These are phyloP conservation scores for Champsocephalus gunnari DNA, from an alignment of 2,797 vertebrate species.

Conservation along the genomic window DNA sequence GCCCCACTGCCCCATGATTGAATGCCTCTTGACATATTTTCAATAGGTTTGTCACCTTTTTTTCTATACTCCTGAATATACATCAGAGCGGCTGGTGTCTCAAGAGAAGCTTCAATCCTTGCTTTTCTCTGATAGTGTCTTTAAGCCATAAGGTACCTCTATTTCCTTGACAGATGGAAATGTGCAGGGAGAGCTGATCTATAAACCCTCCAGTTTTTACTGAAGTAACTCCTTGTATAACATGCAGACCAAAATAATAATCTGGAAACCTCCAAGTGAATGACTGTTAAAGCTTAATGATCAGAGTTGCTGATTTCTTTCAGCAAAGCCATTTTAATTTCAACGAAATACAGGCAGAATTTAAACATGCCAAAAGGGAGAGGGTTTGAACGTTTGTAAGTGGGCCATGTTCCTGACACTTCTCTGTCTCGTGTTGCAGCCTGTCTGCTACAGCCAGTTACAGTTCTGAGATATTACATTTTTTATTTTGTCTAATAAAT, in stretches of 20 bases:
- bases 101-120: slow-evolving; percentile 58
- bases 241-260: slow-evolving; percentile 16
- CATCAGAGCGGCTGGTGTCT: slow-evolving; percentile 72
- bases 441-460: slow-evolving; percentile 18
- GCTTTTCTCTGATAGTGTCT: slow-evolving; percentile 54
- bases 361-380: slow-evolving; percentile 37
- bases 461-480: slow-evolving; percentile 7
- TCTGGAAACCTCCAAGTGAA: slow-evolving; percentile 28
- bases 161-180: slow-evolving; percentile 57
- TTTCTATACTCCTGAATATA: slow-evolving; percentile 81
- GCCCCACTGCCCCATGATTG: slow-evolving; percentile 71
- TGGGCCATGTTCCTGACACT: slow-evolving; percentile 25
- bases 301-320: slow-evolving; percentile 31
- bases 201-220: slow-evolving; percentile 53
- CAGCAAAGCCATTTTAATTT: slow-evolving; percentile 22
- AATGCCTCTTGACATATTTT: slow-evolving; percentile 82
- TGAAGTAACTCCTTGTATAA: slow-evolving; percentile 49
- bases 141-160: slow-evolving; percentile 45
- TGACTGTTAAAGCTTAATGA: slow-evolving; percentile 16
- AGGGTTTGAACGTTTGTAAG: slow-evolving; percentile 44
- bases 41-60: slow-evolving; percentile 84
- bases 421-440: slow-evolving; percentile 27
- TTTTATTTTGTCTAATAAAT: slow-evolving; percentile 33
- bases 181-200: slow-evolving; percentile 46
- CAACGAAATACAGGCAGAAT: slow-evolving; percentile 28